phyloP scores from a whole-genome alignment of 2,113 vertebrate species.

The Toxostoma redivivum region DNA sequence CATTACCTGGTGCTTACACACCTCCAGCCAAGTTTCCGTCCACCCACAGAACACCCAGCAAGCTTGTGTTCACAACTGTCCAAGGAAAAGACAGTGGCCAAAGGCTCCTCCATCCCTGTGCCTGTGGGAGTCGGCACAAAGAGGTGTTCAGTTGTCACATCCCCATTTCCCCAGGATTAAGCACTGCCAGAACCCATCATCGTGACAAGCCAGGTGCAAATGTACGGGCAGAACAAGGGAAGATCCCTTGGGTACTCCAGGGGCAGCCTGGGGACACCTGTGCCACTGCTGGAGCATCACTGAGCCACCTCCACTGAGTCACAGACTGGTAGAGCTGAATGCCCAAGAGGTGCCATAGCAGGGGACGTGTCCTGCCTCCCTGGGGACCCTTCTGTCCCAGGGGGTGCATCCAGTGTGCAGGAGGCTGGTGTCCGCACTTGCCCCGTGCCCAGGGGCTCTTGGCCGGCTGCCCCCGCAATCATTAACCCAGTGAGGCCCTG shows the following conservation, averaged over 20 bases:
- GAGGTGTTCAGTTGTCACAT: neutral
- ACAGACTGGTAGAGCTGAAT: neutral
- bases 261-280: neutral
- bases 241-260: neutral
- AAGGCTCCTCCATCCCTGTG: neutral
- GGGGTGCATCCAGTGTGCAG: accelerated
- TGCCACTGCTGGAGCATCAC: neutral
- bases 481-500: conserved; percentile 50
- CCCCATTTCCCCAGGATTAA: accelerated
- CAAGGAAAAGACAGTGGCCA: neutral
- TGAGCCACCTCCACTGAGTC: neutral
- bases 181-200: neutral
- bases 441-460: neutral
- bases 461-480: conserved; percentile 38
- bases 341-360: neutral
- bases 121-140: neutral
- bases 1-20: neutral
- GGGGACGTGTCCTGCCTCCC: neutral
- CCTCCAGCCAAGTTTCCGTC: conserved; percentile 47
- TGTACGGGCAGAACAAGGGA: neutral
- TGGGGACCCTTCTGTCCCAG: neutral
- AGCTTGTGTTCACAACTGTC: neutral
- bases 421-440: neutral
- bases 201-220: neutral
- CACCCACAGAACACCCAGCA: neutral